Evolutionary conservation across 2,888 invertebrate genomes (phyloP), one percentile per base, ranked within the genome.

Genomic region (Phortica okadai): DNA sequence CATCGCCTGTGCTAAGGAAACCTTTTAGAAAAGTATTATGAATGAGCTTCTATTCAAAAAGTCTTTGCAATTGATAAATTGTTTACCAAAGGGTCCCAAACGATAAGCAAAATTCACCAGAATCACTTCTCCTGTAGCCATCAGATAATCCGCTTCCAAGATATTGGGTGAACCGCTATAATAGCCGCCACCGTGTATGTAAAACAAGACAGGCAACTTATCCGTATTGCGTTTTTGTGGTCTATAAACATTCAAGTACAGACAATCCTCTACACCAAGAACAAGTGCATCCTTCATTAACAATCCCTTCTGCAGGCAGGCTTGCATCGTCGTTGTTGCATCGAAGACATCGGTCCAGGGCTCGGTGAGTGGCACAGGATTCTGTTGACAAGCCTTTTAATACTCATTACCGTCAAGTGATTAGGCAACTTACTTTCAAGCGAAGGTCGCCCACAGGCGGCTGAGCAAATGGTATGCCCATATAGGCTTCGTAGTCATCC

Each of bases 211-310:
- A 0, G 92, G 92, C 21, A 90, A 73, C 5, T 66, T 64, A 16
- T 44, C 50, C 0, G 69, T 44, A 8, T 14, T 14, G 0, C 44
- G 56, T 41, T 73, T n/a, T 82, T 84, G 79, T 2, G 92, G 92
- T 3, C 92, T 90, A 82, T 92, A 93, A 1, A 93, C 89, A 81
- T 93, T 93, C 44, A 93, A 78, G 79, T 92, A 93, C 7, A 93
- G 88, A 66, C 93, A 93, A 82, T 93, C 93, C 82, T 93, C 93
- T 11, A 87, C 85, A 0, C 93, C 93, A 66, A 83, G 83, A 0
- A 92, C 84, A 6, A 84, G 83, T 56, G 77, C 67, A 0, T 45
- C 11, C 1, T 78, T 70, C 0, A 84, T 0, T 3, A 92, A 78
- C 76, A 91, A 92, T 80, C 92, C 91, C 80, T 92, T 92, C 82